Evolutionary conservation across 2,797 vertebrate species (phyloP).

Genomic region (Aphelocoma californica): DNA sequence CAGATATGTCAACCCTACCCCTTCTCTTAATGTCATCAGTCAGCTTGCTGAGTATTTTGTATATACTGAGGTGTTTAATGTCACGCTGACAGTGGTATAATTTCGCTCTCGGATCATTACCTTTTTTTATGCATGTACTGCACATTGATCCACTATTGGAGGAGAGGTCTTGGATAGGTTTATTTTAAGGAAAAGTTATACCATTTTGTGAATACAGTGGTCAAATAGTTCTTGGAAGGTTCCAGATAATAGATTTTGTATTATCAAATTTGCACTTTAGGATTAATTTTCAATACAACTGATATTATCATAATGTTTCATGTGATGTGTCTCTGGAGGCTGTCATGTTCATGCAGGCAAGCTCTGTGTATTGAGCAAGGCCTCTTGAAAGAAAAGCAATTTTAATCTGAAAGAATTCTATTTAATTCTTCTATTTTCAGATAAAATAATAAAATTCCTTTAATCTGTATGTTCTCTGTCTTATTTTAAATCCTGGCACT

Average conservation of each 20-base stretch:
- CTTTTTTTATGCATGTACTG: background rate
- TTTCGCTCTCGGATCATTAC: background rate
- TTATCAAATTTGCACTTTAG: background rate
- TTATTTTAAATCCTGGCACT: background rate
- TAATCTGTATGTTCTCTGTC: background rate
- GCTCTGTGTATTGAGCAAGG: background rate
- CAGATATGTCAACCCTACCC: fast-evolving
- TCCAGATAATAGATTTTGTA: background rate
- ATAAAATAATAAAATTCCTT: background rate
- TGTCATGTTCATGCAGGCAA: background rate
- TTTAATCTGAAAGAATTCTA: background rate
- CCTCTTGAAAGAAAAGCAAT: background rate
- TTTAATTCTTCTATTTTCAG: background rate
- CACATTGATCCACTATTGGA: background rate
- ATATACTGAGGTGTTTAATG: background rate
- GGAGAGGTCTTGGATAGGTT: background rate
- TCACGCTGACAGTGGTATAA: background rate
- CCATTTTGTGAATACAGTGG: background rate
- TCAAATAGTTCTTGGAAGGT: background rate
- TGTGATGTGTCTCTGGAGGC: background rate
- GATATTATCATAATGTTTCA: background rate
- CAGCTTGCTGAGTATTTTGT: background rate
- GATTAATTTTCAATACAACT: background rate
- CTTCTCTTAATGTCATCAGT: fast-evolving
- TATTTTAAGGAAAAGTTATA: background rate